Evolutionary conservation across 2,797 vertebrate species (phyloP).

Genomic region (Eospalax fontanierii): DNA sequence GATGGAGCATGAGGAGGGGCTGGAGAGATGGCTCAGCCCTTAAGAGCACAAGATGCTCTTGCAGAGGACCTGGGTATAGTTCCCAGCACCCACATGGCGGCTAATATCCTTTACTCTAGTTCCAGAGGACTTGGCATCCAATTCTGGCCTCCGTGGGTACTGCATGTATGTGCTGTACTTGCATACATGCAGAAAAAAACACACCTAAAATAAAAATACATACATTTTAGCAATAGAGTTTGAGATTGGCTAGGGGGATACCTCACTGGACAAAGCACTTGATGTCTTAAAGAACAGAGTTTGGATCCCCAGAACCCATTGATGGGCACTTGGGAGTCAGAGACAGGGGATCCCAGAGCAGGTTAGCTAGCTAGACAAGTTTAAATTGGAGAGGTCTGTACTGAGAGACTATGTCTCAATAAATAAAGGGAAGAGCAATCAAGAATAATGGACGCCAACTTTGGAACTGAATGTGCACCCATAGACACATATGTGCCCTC

Average conservation of each 20-base stretch:
- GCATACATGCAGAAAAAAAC: no score
- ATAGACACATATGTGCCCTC: not conserved
- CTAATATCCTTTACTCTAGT: no score
- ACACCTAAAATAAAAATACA: no score
- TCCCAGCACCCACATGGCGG: no score
- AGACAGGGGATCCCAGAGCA: not conserved
- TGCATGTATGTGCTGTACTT: no score
- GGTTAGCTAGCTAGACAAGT: no score
- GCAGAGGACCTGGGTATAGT: no score
- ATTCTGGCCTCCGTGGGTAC: no score
- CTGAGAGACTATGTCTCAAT: not conserved
- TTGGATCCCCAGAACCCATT: not conserved
- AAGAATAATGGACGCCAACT: not conserved
- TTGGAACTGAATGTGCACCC: not conserved
- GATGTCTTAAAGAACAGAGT: not conserved
- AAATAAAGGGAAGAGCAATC: not conserved
- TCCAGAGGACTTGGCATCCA: no score
- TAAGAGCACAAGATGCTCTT: no score
- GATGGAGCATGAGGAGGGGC: not conserved
- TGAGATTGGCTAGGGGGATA: not conserved
- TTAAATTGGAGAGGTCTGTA: not conserved
- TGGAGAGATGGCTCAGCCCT: not conserved
- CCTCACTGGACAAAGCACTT: not conserved
- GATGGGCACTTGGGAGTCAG: not conserved
- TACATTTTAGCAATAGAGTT: not conserved